A percentile compares a stretch with the other conserved stretches of the same genome.
Conservation (phyloP, 2,113 vertebrate species). For the Baryphthengus martii region DNA sequence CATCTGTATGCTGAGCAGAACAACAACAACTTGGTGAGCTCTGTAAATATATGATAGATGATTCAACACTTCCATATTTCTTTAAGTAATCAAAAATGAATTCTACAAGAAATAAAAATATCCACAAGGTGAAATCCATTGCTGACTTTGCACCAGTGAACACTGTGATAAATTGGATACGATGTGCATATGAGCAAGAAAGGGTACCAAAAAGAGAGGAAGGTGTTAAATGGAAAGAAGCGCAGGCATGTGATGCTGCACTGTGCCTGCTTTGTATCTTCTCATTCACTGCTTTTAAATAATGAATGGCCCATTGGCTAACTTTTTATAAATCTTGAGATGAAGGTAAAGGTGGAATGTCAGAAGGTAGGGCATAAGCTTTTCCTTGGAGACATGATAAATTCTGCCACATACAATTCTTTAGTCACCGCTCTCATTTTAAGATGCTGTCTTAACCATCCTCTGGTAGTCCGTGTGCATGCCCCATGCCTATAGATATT, state of each 20-base stretch:
- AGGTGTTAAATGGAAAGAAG: not conserved
- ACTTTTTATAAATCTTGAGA: not conserved
- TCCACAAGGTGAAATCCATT: not conserved
- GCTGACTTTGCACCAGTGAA: not conserved
- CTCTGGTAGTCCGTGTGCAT: not conserved
- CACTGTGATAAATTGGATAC: not conserved
- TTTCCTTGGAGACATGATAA: not conserved
- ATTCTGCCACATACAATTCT: not conserved
- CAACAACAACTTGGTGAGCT: not conserved
- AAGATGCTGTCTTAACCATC: not conserved
- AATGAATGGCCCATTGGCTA: not conserved
- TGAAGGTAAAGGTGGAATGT: not conserved
- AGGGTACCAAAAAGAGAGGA: not conserved
- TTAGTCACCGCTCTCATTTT: not conserved
- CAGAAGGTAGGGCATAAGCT: not conserved
- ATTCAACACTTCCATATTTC: not conserved
- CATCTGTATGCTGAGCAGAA: not conserved
- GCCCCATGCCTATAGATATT: not conserved
- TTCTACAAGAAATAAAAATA: not conserved
- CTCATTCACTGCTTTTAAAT: not conserved
- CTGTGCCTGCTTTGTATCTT: not conserved
- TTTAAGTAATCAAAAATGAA: not conserved
- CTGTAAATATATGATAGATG: not conserved
- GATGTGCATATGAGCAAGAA: not conserved
- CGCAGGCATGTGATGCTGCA: not conserved